phyloP scores from a whole-genome alignment of 2,113 vertebrate species.

The Argyrosomus japonicus region DNA sequence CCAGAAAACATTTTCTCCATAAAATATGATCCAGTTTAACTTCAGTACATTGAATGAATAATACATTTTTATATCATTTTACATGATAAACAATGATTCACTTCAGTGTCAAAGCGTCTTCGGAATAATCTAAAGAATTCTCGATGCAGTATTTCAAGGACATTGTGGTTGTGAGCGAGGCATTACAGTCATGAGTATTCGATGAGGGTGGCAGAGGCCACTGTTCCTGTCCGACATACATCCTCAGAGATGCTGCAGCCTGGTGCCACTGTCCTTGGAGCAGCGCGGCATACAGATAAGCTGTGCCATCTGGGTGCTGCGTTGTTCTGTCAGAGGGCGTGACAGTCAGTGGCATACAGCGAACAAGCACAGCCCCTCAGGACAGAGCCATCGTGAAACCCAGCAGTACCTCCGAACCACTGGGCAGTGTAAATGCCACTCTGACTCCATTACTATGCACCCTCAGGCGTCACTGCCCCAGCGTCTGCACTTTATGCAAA shows the following conservation, averaged over 20 bases:
- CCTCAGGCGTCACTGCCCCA: constrained; percentile 5
- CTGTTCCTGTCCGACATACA: constrained; percentile 35
- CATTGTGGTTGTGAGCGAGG: neutral
- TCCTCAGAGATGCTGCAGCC: constrained; percentile 29
- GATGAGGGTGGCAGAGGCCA: constrained; percentile 7
- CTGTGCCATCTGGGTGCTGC: constrained; percentile 57
- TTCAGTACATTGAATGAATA: neutral
- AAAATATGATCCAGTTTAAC: too few species aligned
- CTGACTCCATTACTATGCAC: constrained; percentile 32
- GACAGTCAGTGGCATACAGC: constrained; percentile 31
- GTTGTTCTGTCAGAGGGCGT: constrained; percentile 45
- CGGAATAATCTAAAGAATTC: neutral
- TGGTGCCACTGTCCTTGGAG: constrained; percentile 48
- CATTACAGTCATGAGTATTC: constrained; percentile 16
- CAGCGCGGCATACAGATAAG: constrained; percentile 62
- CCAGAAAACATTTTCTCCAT: too few species aligned
- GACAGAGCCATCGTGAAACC: constrained; percentile 33
- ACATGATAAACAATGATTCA: neutral
- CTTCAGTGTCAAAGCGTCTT: neutral
- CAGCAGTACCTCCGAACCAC: constrained; percentile 28
- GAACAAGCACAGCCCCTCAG: constrained; percentile 24
- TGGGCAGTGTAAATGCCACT: constrained; percentile 38
- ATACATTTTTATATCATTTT: neutral
- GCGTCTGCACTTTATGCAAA: constrained; percentile 33
- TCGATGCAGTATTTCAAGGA: constrained; percentile 24